A percentile compares a stretch with the other conserved stretches of the same genome.
Conservation (phyloP, 30 jellyfish, hydroid and myxozoan genomes). For the Nemopilema nomurai region DNA sequence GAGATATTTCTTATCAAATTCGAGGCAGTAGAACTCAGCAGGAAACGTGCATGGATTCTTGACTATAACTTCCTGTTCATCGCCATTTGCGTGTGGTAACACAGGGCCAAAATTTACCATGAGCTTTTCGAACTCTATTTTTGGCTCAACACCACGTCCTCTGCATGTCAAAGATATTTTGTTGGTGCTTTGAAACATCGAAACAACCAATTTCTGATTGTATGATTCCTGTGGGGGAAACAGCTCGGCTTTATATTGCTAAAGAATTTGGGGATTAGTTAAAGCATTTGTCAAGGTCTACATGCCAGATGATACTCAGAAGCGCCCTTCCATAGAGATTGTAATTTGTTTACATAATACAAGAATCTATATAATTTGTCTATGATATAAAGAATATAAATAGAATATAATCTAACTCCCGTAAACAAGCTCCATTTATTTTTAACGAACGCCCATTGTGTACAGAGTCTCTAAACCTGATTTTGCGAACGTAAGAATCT, state of each 20-base stretch:
- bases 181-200: constrained; percentile 76
- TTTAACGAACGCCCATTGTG: too few species aligned
- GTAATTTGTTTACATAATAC: too few species aligned
- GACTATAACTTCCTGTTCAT: constrained; percentile 83
- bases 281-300: not conserved
- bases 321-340: too few species aligned
- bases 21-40: constrained; percentile 92
- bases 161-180: constrained; percentile 72
- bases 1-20: constrained; percentile 87
- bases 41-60: constrained; percentile 90
- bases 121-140: constrained; percentile 75
- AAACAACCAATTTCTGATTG: constrained; percentile 67
- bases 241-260: too few species aligned
- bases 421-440: too few species aligned
- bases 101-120: constrained; percentile 88
- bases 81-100: constrained; percentile 89
- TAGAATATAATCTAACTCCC: too few species aligned
- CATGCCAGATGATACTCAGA: too few species aligned
- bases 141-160: constrained; percentile 97
- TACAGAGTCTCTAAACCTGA: too few species aligned
- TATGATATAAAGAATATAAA: too few species aligned
- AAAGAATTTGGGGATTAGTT: not conserved
- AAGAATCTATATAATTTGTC: too few species aligned
- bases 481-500: too few species aligned
- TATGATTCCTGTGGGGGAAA: constrained; percentile 72